These are phyloP conservation scores for Stegana nigrithorax DNA, from an alignment of 2,888 invertebrate genomes.

Conservation along the genomic window DNA sequence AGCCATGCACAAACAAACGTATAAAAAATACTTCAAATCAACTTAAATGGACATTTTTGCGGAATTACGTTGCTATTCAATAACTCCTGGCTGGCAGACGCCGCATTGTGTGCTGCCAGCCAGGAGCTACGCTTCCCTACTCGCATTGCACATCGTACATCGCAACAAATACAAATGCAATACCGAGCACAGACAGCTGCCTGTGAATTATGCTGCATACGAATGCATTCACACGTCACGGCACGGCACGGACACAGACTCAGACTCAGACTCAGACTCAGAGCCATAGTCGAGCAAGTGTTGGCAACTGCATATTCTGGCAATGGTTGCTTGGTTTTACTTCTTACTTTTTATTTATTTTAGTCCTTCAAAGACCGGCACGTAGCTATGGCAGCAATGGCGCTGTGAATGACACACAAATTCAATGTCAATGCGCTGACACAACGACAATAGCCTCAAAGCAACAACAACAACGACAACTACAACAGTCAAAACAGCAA, in stretches of 20 bases:
- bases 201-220: constrained; percentile 5
- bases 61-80: constrained; percentile 2
- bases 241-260: too few relatives aligned
- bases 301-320: too few relatives aligned
- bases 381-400: constrained; percentile 1
- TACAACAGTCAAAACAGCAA: background rate
- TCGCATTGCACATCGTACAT: background rate
- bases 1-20: too few relatives aligned
- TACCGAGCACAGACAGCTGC: background rate
- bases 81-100: background rate
- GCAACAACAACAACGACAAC: background rate
- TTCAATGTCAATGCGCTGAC: constrained; percentile 51
- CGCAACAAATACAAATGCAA: background rate
- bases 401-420: constrained; percentile 41
- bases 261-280: too few relatives aligned
- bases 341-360: background rate
- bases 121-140: too few relatives aligned
- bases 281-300: too few relatives aligned
- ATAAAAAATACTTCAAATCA: too few relatives aligned
- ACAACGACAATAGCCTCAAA: constrained; percentile 20
- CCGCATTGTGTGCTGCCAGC: background rate
- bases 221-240: background rate
- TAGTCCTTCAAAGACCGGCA: background rate
- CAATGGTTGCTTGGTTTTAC: background rate
- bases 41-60: background rate